phyloP scores from a whole-genome alignment of 2,113 vertebrate genomes.

The Colinus virginianus region DNA sequence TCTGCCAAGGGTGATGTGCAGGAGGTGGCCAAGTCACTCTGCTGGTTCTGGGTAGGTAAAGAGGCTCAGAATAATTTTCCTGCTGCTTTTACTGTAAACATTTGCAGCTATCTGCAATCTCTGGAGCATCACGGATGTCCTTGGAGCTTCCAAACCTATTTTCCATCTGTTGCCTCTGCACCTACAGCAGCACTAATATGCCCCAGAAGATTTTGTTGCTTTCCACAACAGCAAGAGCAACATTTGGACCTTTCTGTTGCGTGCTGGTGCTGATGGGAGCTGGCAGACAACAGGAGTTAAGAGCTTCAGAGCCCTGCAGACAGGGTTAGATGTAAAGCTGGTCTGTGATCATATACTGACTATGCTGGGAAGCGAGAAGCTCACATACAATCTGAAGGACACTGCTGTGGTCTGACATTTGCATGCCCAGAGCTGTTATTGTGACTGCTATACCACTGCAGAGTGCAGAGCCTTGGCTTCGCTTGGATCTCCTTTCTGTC shows the following conservation, averaged over 20 bases:
- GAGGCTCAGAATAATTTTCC: background rate
- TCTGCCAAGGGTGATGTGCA: background rate
- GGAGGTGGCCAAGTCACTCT: background rate
- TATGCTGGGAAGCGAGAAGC: background rate
- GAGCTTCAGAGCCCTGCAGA: background rate
- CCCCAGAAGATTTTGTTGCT: conserved; percentile 33
- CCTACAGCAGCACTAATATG: conserved; percentile 4
- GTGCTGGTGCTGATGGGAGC: conserved; percentile 21
- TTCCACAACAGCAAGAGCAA: background rate
- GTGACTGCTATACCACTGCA: background rate
- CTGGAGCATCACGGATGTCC: background rate
- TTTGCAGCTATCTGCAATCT: conserved; percentile 47
- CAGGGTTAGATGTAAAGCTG: background rate
- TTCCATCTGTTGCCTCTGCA: conserved; percentile 56
- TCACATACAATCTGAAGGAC: background rate
- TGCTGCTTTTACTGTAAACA: background rate
- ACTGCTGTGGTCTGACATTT: background rate
- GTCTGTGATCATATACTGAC: fast-evolving
- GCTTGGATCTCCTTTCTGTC: background rate
- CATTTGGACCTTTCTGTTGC: conserved; percentile 12
- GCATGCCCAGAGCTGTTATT: background rate
- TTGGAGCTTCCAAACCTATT: conserved; percentile 25
- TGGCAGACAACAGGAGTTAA: background rate
- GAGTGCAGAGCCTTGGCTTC: background rate
- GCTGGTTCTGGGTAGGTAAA: background rate